Conservation (phyloP, 2,113 vertebrate species). For the Nansenia antarctica region DNA sequence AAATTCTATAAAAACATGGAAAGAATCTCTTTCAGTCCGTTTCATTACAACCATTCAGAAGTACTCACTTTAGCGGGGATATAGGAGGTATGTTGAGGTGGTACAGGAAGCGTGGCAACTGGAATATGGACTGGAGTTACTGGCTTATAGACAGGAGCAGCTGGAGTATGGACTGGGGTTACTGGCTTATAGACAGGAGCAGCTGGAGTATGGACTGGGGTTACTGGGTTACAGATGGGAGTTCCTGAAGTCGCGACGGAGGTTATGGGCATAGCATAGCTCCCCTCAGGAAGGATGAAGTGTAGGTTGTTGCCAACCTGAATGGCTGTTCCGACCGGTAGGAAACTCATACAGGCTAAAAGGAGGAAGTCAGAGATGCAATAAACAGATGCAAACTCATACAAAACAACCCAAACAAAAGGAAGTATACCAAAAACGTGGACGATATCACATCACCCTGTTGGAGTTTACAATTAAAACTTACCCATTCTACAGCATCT, state of each 20-base stretch:
- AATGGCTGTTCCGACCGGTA: slow-evolving; percentile 62
- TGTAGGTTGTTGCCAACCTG: slow-evolving; percentile 69
- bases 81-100: slow-evolving; percentile 1
- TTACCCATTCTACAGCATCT: neutral
- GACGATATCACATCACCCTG: neutral
- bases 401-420: no score
- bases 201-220: slow-evolving; percentile 52
- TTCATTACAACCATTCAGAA: neutral
- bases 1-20: no score
- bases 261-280: slow-evolving; percentile 41
- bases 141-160: neutral
- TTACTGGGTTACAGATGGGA: neutral
- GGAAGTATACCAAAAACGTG: no score
- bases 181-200: neutral
- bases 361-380: neutral
- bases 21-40: no score
- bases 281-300: slow-evolving; percentile 70
- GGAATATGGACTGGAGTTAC: slow-evolving; percentile 2
- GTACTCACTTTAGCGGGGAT: slow-evolving; percentile 39
- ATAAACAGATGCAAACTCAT: neutral
- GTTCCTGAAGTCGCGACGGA: slow-evolving; percentile 49
- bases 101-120: neutral
- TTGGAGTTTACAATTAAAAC: neutral
- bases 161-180: neutral
- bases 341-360: slow-evolving; percentile 60